These are phyloP conservation scores for Gulo gulo DNA, from an alignment of 2,113 vertebrate genomes.

Conservation along the genomic window DNA sequence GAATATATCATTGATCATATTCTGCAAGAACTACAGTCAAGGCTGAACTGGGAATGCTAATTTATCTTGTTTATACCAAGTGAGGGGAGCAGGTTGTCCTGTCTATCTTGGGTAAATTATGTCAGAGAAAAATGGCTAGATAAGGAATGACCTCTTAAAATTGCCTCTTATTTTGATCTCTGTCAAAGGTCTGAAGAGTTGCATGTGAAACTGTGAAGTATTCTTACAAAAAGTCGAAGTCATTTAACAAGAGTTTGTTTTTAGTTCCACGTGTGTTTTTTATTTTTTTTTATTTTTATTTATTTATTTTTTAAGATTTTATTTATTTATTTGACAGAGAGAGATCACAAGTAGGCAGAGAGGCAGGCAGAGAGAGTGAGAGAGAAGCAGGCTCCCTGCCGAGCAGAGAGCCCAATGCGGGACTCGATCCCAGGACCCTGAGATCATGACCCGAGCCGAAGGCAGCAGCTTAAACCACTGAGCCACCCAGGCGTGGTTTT, in stretches of 20 bases:
- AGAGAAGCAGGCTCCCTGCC: no score
- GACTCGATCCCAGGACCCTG: no score
- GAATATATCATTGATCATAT: constrained; percentile 25
- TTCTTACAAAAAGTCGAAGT: not conserved
- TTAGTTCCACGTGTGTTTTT: not conserved
- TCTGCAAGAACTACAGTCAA: not conserved
- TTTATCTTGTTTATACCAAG: not conserved
- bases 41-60: not conserved
- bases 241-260: not conserved
- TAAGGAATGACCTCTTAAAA: constrained; percentile 45
- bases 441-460: no score
- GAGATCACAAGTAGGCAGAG: no score
- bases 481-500: no score
- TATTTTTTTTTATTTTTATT: no score
- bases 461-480: no score
- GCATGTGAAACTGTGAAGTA: not conserved
- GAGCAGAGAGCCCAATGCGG: no score
- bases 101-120: not conserved
- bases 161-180: constrained; percentile 31
- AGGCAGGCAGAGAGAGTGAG: no score
- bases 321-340: no score
- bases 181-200: not conserved
- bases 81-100: not conserved
- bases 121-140: constrained; percentile 14
- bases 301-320: no score